Base-by-base conservation (phyloP, 2,113 vertebrate species). In the Microcebus ravelobensis region DNA sequence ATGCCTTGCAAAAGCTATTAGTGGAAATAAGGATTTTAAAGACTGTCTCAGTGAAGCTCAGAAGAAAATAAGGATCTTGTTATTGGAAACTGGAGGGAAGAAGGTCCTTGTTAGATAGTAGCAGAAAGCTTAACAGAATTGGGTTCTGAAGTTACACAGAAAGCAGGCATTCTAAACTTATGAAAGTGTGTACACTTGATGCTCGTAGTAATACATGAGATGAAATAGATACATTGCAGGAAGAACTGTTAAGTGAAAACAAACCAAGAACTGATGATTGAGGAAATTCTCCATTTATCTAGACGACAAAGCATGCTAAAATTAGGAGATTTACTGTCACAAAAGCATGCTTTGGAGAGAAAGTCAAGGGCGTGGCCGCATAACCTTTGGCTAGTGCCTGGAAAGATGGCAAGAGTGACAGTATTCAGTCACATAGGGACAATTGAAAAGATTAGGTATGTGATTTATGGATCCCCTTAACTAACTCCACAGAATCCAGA, bases 161-260 rank as follows among this genome's bases (percentile, higher is more conserved):
- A 91, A 68, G 57, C 25, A 57, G n/a, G 68, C 83, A 42, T 52
- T 36, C 8, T 79, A 45, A 55, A 80, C 20, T 10, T 10, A 20
- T 27, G 0, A 48, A 13, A 55, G 3, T 23, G 0, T 2, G 0
- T 2, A 14, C 29, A 55, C 34, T 73, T 80, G 21, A 36, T 25
- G 39, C 8, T 81, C 42, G 42, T 7, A 82, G 52, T 9, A 65
- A 93, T 73, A 36, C 21, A 4, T 55, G 57, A 89, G 18, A 48
- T 71, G 27, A 81, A 91, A 96, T 25, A 55, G 9, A 55, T 4
- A 68, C 20, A 83, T 8, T 91, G 0, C 20, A 3, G 57, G 20
- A 92, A 91, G 23, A 88, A 65, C 9, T 71, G 0, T 79, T 87
- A 61, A 29, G 39, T 20, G 25, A 74, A 91, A 91, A 83, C 21